Conservation (phyloP, 2,888 invertebrate genomes). For the Theodoxus fluviatilis region DNA sequence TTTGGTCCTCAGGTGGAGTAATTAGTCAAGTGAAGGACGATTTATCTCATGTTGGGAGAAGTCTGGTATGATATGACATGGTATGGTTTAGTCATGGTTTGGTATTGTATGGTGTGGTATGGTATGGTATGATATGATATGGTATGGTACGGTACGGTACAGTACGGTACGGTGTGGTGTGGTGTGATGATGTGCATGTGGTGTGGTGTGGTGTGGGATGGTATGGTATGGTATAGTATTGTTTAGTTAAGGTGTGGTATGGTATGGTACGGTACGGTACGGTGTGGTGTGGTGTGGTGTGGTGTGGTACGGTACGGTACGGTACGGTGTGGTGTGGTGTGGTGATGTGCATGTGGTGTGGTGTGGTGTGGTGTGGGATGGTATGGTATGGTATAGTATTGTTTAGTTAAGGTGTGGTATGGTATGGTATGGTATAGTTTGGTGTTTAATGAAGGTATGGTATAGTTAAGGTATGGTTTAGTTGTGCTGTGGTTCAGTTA, state of each 20-base stretch:
- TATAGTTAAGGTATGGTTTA: constrained; percentile 4
- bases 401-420: constrained; percentile 5
- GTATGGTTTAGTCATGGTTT: too few relatives aligned
- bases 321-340: background rate
- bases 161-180: too few relatives aligned
- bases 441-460: too few relatives aligned
- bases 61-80: too few relatives aligned
- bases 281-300: background rate
- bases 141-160: too few relatives aligned
- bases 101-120: too few relatives aligned
- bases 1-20: too few relatives aligned
- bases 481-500: background rate
- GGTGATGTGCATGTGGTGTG: background rate
- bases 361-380: background rate
- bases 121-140: too few relatives aligned
- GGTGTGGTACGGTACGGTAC: background rate
- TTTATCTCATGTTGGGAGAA: too few relatives aligned
- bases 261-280: background rate
- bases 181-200: background rate
- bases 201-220: background rate
- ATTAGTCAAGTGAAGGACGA: too few relatives aligned
- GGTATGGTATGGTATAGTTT: constrained; percentile 10
- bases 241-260: constrained; percentile 5
- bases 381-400: constrained; percentile 8
- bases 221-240: constrained; percentile 11